phyloP scores from a whole-genome alignment of 2,888 invertebrate species.

The Punctoribates punctum region DNA sequence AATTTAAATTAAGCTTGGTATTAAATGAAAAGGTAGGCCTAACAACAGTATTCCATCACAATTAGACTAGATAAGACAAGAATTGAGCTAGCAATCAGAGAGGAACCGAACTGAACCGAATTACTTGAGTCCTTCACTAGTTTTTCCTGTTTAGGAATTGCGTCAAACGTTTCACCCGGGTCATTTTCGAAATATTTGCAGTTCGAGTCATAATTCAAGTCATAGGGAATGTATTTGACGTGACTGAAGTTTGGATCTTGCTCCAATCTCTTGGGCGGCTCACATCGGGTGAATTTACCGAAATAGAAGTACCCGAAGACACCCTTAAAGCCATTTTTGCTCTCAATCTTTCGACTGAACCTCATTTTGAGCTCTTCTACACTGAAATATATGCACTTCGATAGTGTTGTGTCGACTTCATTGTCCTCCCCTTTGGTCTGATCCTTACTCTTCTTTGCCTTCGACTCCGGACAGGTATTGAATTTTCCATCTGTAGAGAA shows the following conservation, averaged over 20 bases:
- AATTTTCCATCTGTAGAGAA: background rate
- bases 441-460: background rate
- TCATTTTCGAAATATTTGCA: background rate
- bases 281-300: background rate
- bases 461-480: background rate
- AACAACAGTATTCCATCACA: too few relatives aligned
- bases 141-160: background rate
- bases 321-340: background rate
- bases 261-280: background rate
- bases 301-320: background rate
- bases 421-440: background rate
- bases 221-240: background rate
- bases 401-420: background rate
- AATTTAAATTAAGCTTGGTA: too few relatives aligned
- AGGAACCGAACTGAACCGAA: background rate
- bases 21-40: too few relatives aligned
- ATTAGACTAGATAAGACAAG: background rate
- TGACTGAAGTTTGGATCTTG: background rate
- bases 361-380: background rate
- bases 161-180: background rate
- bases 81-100: background rate
- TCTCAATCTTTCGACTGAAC: background rate
- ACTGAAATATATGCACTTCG: background rate
- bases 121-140: background rate
- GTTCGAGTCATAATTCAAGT: background rate